Evolutionary conservation across 1,140 invertebrate species (phyloP).

Genomic region (Trialeurodes vaporariorum): DNA sequence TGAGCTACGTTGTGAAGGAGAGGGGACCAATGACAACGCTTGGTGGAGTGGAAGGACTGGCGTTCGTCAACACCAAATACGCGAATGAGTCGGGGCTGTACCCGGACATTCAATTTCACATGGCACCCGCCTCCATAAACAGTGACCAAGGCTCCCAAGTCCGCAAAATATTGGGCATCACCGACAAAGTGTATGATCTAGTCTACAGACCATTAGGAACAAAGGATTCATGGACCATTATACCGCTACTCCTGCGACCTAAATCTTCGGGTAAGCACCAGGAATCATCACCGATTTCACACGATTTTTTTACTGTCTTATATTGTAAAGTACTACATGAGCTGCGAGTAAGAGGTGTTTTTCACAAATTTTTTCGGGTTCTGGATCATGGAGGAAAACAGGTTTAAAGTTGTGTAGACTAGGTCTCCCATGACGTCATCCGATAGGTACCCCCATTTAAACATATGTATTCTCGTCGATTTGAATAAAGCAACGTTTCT

Average conservation of each 20-base stretch:
- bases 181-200: conserved; percentile 63
- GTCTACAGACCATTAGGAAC: conserved; percentile 64
- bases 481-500: too few species aligned
- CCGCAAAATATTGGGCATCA: conserved; percentile 64
- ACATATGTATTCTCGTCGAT: too few species aligned
- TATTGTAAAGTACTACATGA: too few species aligned
- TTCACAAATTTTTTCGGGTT: too few species aligned
- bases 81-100: conserved; percentile 57
- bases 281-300: too few species aligned
- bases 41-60: conserved; percentile 72
- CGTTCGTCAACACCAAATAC: conserved; percentile 70
- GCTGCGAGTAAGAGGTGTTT: too few species aligned
- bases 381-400: too few species aligned
- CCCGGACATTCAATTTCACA: conserved; percentile 77
- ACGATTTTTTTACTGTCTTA: too few species aligned
- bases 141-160: conserved; percentile 53
- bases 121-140: conserved; percentile 72
- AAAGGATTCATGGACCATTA: conserved; percentile 68
- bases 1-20: conserved; percentile 62
- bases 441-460: too few species aligned
- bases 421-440: too few species aligned
- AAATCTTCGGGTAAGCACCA: conserved; percentile 50
- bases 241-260: conserved; percentile 67
- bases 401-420: too few species aligned
- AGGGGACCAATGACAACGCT: conserved; percentile 72